Evolutionary conservation across 1,140 invertebrate genomes (phyloP), one percentile per base, ranked within the genome.

Genomic region (Limonius californicus): DNA sequence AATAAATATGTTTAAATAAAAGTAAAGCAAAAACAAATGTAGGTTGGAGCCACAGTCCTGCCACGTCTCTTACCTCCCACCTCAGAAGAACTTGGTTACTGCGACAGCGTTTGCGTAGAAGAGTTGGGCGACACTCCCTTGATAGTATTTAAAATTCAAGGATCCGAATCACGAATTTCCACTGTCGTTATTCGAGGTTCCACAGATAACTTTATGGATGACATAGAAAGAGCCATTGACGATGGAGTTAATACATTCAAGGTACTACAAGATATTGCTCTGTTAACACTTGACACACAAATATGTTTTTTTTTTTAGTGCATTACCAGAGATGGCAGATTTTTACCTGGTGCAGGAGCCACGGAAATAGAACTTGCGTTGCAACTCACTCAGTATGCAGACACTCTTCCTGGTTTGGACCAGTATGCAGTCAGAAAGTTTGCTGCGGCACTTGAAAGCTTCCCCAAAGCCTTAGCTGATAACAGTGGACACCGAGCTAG

Each of bases 231-330:
- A 68, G 95, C 97, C 32, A 87, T 99, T 69, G 95, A 99, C 80
- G 97, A 99, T 83, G 98, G 95, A 67, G 93, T 99, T 1, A 99
- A 99, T 74, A 98, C 94, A 16, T 99, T 95, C 78, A 99, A 99
- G 77, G 89, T 70, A 39, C n/a, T 39, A 6, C n/a, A 39, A 39
- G n/a, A n/a, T 50, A 54, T 16, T 8, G 21, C 20, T 43, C 18
- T 50, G 12, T 16, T 21, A 11, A 12, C 77, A 30, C 19, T 21
- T 19, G 39, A 19, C 15, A 21, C 27, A 18, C 89, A 66, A 27
- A 27, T 21, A 21, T 54, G 16, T 42, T 16, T 54, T 20, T 72
- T 85, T 45, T 32, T 58, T 23, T 72, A 85, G 83, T 35, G 70
- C n/a, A 70, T 82, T 14, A 78, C 80, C 0, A 75, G 78, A 54